These are phyloP conservation scores for Palythoa grandis DNA, from an alignment of 92 coral and sea anemone genomes.

Conservation along the genomic window DNA sequence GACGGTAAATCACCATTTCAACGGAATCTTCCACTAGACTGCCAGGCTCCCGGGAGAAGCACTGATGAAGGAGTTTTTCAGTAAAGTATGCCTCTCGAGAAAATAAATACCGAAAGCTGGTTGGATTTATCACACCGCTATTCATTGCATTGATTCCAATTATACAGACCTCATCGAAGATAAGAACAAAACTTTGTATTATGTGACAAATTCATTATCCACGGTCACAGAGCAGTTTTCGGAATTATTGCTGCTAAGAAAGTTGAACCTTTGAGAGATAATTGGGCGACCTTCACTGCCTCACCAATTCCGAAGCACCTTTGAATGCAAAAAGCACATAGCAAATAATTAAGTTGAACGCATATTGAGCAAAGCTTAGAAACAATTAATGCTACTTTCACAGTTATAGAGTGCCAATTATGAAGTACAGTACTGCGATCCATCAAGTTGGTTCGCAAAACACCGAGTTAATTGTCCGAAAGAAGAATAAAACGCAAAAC, in stretches of 20 bases:
- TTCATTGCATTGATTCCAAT: slow-evolving; percentile 25
- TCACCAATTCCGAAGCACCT: slow-evolving; percentile 20
- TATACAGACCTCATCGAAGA: slow-evolving; percentile 36
- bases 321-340: slow-evolving; percentile 2
- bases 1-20: slow-evolving; percentile 18
- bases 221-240: slow-evolving; percentile 27
- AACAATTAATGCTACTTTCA: slow-evolving; percentile 38
- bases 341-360: slow-evolving; percentile 19
- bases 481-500: neutral
- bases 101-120: slow-evolving; percentile 19
- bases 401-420: slow-evolving; percentile 28
- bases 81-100: slow-evolving; percentile 11
- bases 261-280: slow-evolving; percentile 26
- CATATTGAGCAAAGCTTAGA: slow-evolving; percentile 2
- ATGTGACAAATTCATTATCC: slow-evolving; percentile 44
- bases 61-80: slow-evolving; percentile 37
- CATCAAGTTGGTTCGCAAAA: neutral
- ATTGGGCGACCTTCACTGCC: slow-evolving; percentile 12
- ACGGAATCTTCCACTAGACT: slow-evolving; percentile 26
- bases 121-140: slow-evolving; percentile 30
- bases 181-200: slow-evolving; percentile 44
- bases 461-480: neutral
- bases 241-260: slow-evolving; percentile 8
- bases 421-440: slow-evolving; percentile 10
- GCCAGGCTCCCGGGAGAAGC: slow-evolving; percentile 15